Evolutionary conservation across 2,888 invertebrate genomes (phyloP), one percentile per base, ranked within the genome.

Genomic region (Pelosia muscerda): DNA sequence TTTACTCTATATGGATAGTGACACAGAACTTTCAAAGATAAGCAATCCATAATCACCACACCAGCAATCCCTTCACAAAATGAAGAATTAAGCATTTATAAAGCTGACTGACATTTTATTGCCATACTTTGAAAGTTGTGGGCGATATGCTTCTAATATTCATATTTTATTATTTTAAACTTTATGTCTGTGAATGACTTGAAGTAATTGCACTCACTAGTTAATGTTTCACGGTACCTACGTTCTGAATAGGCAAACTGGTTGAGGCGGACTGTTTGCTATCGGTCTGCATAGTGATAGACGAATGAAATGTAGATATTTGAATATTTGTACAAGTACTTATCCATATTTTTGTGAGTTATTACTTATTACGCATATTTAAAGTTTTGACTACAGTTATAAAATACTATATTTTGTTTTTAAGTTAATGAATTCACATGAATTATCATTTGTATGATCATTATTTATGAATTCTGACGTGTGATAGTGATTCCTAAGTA

Each of bases 121-220:
- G 73, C 57, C 56, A 22, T 57, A 22, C 67, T 62, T 19, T 38
- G 19, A 68, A 71, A 60, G 63, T 68, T 63, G 54, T 57, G 1
- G 10, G 59, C 34, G n/a, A 59, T 68, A 61, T 65, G 68, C 31
- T 53, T 38, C 69, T 57, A 70, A 68, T 74, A 68, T 72, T 70
- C 78, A 78, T 76, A 78, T 65, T 72, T 74, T 66, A 76, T 60
- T 49, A 66, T 55, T 63, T 59, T 38, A 54, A 68, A 69, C 68
- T 77, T 79, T 77, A 74, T 68, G 62, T 28, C 38, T 63, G 42
- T n/a, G 65, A 73, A 72, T 74, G 69, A 71, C 74, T 71, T 66
- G 76, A 74, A 78, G 74, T 78, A 78, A 78, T 78, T 76, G 72
- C 69, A 19, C 67, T 68, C 63, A 60, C 34, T 61, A 26, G 38